Evolutionary conservation across 2,888 invertebrate genomes (phyloP).

Genomic region (Acronicta leporina): DNA sequence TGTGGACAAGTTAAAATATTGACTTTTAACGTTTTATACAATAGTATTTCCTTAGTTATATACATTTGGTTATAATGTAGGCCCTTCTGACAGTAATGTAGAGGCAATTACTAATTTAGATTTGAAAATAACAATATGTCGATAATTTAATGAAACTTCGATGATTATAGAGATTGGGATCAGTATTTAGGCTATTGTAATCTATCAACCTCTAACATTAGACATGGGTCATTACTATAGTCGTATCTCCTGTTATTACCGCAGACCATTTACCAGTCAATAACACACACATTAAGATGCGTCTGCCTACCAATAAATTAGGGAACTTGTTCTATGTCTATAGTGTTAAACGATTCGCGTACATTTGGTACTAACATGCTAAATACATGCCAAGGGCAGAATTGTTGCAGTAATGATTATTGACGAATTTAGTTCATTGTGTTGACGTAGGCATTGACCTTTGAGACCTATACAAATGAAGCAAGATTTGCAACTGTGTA

Average conservation of each 20-base stretch:
- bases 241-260: constrained; percentile 11
- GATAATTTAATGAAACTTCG: not conserved
- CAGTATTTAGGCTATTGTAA: not conserved
- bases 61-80: too few species aligned
- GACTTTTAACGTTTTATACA: too few species aligned
- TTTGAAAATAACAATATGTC: too few species aligned
- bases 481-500: constrained; percentile 22
- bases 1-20: too few species aligned
- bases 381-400: constrained; percentile 50
- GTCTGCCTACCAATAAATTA: constrained; percentile 40
- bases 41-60: too few species aligned
- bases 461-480: constrained; percentile 21
- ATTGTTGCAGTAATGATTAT: constrained; percentile 49
- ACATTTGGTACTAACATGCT: constrained; percentile 23
- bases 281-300: constrained; percentile 39
- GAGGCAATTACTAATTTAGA: too few species aligned
- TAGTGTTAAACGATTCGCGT: constrained; percentile 32
- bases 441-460: constrained; percentile 36
- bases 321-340: constrained; percentile 19
- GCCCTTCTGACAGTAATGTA: too few species aligned
- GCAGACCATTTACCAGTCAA: constrained; percentile 24
- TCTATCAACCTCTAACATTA: not conserved
- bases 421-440: constrained; percentile 35
- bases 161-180: not conserved
- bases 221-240: constrained; percentile 1